These are phyloP conservation scores for Squalus acanthias DNA, from an alignment of 2,797 vertebrate genomes.

Conservation along the genomic window DNA sequence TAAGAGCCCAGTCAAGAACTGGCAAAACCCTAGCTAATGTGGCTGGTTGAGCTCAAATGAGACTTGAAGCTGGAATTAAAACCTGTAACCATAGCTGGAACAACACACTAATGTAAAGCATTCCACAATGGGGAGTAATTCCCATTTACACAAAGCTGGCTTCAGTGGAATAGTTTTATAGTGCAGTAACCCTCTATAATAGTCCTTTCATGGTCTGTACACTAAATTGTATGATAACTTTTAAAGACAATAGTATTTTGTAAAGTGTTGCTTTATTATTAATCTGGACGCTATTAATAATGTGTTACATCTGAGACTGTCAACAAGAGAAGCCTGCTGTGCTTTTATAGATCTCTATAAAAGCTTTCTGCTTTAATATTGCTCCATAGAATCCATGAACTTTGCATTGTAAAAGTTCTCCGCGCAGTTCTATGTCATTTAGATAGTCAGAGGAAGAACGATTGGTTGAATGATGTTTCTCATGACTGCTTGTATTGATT, in stretches of 20 bases:
- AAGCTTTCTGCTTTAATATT: background rate
- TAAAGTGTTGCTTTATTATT: background rate
- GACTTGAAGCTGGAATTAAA: background rate
- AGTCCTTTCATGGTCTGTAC: background rate
- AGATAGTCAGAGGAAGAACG: background rate
- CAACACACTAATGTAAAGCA: background rate
- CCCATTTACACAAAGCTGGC: background rate
- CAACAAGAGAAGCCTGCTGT: background rate
- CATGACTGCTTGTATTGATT: background rate
- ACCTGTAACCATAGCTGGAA: background rate
- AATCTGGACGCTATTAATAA: background rate
- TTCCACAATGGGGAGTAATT: background rate
- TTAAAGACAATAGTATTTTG: background rate
- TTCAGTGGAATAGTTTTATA: background rate
- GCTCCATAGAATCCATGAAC: background rate
- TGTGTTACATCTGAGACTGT: background rate
- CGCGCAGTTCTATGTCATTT: background rate
- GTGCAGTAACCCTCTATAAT: background rate
- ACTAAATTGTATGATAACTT: background rate
- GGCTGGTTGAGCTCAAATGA: background rate
- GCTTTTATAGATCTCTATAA: conserved; percentile 4
- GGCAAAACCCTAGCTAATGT: background rate
- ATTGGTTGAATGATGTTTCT: background rate
- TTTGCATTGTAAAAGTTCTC: background rate
- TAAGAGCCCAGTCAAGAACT: background rate